Conservation (phyloP, 2,113 vertebrate species). For the Trichomycterus rosablanca region DNA sequence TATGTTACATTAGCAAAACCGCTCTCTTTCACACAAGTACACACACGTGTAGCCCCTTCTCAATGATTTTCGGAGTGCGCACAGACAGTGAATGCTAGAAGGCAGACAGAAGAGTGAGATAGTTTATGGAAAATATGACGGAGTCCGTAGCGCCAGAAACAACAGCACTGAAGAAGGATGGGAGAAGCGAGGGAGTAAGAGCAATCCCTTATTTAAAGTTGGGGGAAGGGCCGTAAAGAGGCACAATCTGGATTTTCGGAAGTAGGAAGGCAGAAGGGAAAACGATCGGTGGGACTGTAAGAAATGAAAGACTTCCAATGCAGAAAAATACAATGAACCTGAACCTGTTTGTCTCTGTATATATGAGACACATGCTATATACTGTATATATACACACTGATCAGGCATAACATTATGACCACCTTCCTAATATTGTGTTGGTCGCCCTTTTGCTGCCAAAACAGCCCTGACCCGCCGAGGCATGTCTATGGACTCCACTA, state of each 20-base stretch:
- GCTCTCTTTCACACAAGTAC: background rate
- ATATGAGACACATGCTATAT: too few relatives aligned
- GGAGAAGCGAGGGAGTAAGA: constrained; percentile 12
- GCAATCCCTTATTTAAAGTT: constrained; percentile 21
- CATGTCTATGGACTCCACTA: too few relatives aligned
- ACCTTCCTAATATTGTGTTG: too few relatives aligned
- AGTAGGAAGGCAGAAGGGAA: constrained; percentile 9
- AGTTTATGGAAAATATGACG: constrained; percentile 48
- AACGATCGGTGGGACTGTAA: background rate
- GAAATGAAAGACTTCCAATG: too few relatives aligned
- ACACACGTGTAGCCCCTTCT: background rate
- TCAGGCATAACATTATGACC: too few relatives aligned
- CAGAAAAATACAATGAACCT: too few relatives aligned
- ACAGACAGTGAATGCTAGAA: constrained; percentile 15
- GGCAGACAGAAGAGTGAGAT: constrained; percentile 25
- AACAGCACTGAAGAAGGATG: constrained; percentile 25
- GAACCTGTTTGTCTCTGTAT: too few relatives aligned
- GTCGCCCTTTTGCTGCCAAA: too few relatives aligned
- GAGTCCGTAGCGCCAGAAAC: constrained; percentile 28
- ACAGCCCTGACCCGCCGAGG: too few relatives aligned
- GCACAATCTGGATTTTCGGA: constrained; percentile 19
- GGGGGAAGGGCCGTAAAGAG: constrained; percentile 19
- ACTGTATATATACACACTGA: too few relatives aligned
- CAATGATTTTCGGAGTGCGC: background rate
- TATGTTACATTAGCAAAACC: background rate